A percentile compares a stretch with the other conserved stretches of the same genome.
These are phyloP conservation scores for Catocala sponsa DNA, from an alignment of 2,888 invertebrate genomes.

Conservation along the genomic window DNA sequence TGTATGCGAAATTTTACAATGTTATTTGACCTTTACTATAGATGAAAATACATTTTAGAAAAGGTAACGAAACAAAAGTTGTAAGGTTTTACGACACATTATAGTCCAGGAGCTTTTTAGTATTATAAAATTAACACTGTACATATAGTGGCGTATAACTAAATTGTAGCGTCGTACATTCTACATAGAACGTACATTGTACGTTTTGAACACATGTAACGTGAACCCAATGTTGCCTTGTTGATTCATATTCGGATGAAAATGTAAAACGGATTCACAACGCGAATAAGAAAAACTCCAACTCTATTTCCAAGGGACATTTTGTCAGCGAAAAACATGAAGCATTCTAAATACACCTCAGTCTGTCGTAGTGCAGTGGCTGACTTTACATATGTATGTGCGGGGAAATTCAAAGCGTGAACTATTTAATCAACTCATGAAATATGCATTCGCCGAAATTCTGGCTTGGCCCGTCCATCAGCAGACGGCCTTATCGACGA, in stretches of 20 bases:
- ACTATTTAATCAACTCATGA: constrained; percentile 88
- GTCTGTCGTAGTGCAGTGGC: constrained; percentile 60
- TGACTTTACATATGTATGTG: constrained; percentile 64
- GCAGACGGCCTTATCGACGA: constrained; percentile 82
- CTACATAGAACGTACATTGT: not conserved
- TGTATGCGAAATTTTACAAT: too few species aligned
- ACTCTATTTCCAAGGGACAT: constrained; percentile 35
- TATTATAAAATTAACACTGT: too few species aligned
- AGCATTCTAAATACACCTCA: constrained; percentile 42
- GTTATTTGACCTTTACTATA: too few species aligned
- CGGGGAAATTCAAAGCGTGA: constrained; percentile 79
- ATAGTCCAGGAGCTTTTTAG: too few species aligned
- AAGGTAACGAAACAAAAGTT: too few species aligned
- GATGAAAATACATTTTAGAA: too few species aligned
- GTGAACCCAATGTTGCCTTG: not conserved
- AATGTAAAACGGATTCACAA: constrained; percentile 23
- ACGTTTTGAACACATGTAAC: not conserved
- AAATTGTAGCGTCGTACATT: not conserved
- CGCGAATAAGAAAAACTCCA: constrained; percentile 27
- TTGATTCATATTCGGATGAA: constrained; percentile 17
- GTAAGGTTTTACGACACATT: too few species aligned
- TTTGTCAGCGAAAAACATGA: constrained; percentile 48
- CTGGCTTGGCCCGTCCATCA: constrained; percentile 83
- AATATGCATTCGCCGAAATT: constrained; percentile 87
- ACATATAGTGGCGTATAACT: too few species aligned